Percentiles rank a stretch among this genome's conserved stretches.
phyloP scores from a whole-genome alignment of 1,140 invertebrate genomes.

The Centruroides sculpturatus region DNA sequence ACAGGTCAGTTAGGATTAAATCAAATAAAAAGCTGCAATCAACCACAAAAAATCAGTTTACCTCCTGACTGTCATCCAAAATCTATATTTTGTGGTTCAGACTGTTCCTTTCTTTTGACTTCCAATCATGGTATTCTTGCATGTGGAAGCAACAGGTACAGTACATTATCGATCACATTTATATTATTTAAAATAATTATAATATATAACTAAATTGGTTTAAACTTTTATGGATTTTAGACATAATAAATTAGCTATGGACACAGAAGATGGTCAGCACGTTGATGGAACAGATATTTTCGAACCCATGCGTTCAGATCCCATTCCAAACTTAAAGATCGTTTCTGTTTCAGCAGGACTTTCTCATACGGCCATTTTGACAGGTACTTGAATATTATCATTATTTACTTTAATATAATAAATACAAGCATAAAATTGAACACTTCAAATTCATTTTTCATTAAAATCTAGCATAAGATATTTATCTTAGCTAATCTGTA shows the following conservation, averaged over 20 bases:
- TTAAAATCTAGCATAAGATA: too few relatives aligned
- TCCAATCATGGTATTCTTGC: conserved; percentile 26
- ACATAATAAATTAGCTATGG: conserved; percentile 30
- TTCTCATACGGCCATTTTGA: conserved; percentile 28
- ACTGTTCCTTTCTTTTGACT: conserved; percentile 31
- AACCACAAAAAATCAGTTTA: conserved; percentile 21
- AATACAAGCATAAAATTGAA: too few relatives aligned
- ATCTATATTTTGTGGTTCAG: conserved; percentile 29
- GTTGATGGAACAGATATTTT: conserved; percentile 27
- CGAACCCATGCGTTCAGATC: conserved; percentile 21
- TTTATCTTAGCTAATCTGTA: too few relatives aligned
- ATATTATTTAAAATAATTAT: not conserved
- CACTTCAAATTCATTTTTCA: too few relatives aligned
- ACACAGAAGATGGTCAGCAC: conserved; percentile 15
- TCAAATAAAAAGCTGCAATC: too few relatives aligned
- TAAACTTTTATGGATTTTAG: conserved; percentile 15
- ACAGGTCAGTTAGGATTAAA: too few relatives aligned
- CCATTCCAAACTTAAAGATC: conserved; percentile 19
- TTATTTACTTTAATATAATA: not conserved
- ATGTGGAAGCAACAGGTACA: conserved; percentile 32
- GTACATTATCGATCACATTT: conserved; percentile 15
- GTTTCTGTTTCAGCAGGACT: conserved; percentile 27
- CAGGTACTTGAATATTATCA: conserved; percentile 19
- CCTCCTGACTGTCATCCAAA: conserved; percentile 21
- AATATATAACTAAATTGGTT: not conserved